These are phyloP conservation scores for Lymantria dispar DNA, from an alignment of 2,888 invertebrate genomes.

Conservation along the genomic window DNA sequence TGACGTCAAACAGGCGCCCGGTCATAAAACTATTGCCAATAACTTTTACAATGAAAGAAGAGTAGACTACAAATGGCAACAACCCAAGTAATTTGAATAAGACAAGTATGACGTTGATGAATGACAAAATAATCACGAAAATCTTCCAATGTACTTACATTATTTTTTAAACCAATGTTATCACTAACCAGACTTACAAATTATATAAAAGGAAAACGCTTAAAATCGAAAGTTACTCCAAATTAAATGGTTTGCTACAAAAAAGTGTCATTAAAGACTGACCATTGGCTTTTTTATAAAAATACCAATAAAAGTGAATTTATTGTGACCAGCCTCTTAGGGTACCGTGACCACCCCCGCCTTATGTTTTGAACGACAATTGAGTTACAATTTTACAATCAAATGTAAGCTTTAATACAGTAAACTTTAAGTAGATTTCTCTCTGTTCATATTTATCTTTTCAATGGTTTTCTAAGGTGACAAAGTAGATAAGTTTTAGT, in stretches of 20 bases:
- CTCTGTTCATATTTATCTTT: constrained; percentile 26
- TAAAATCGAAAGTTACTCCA: constrained; percentile 15
- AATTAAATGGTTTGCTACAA: constrained; percentile 27
- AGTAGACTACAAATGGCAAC: too few relatives aligned
- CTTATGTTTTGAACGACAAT: constrained; percentile 37
- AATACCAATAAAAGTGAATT: constrained; percentile 70
- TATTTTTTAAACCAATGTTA: background rate
- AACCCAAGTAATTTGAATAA: too few relatives aligned
- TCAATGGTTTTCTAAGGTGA: constrained; percentile 20
- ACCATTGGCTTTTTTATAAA: constrained; percentile 51
- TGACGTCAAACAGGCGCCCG: too few relatives aligned
- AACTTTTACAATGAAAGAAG: too few relatives aligned
- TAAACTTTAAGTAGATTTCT: constrained; percentile 11
- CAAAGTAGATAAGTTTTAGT: constrained; percentile 19
- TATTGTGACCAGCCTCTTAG: constrained; percentile 66
- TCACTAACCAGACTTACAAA: background rate
- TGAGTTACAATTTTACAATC: constrained; percentile 6
- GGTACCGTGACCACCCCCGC: constrained; percentile 41
- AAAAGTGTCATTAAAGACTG: constrained; percentile 44
- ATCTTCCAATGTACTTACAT: too few relatives aligned
- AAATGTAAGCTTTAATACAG: constrained; percentile 1
- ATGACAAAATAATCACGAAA: too few relatives aligned
- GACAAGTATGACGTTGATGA: too few relatives aligned
- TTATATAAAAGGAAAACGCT: constrained; percentile 1
- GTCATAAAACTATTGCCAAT: too few relatives aligned